phyloP scores from a whole-genome alignment of 2,797 vertebrate genomes.

The Euthynnus affinis region DNA sequence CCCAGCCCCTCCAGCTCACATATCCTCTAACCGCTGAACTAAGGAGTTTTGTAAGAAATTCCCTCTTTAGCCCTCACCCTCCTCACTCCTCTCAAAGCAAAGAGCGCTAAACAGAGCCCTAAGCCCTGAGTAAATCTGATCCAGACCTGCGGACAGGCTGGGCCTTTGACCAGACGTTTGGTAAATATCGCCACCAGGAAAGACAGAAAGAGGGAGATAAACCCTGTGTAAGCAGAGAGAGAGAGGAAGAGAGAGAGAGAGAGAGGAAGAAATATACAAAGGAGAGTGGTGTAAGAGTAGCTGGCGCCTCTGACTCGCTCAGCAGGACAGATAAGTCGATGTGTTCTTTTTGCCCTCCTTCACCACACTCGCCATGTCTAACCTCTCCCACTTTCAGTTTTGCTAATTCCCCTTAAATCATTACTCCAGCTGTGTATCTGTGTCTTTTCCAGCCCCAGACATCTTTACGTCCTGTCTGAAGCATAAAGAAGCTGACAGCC shows the following conservation, averaged over 20 bases:
- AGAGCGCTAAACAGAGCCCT: conserved; percentile 45
- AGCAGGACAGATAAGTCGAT: conserved; percentile 9
- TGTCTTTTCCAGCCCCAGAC: conserved; percentile 10
- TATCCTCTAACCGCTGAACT: conserved; percentile 48
- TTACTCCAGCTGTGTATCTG: conserved; percentile 2
- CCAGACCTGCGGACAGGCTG: conserved; percentile 52
- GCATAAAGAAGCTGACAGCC: conserved; percentile 4
- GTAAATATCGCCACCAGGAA: conserved; percentile 55
- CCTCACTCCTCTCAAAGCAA: conserved; percentile 37
- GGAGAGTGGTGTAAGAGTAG: conserved; percentile 10
- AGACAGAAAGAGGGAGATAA: conserved; percentile 45
- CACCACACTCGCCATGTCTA: conserved; percentile 5
- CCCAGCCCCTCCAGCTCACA: conserved; percentile 35
- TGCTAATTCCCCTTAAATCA: conserved; percentile 8
- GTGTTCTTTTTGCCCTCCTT: conserved; percentile 8
- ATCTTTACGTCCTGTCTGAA: conserved; percentile 32
- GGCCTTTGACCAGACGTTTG: conserved; percentile 56
- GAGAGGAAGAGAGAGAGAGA: neutral
- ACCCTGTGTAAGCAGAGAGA: conserved; percentile 41
- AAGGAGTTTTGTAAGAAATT: conserved; percentile 60
- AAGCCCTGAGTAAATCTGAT: conserved; percentile 58
- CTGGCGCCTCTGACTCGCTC: conserved; percentile 29
- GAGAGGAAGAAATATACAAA: conserved; percentile 33
- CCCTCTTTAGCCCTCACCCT: conserved; percentile 38
- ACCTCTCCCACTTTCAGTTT: conserved; percentile 10